Evolutionary conservation across 2,797 vertebrate species (phyloP), one percentile per base, ranked within the genome.

Genomic region (Geotrypetes seraphini): DNA sequence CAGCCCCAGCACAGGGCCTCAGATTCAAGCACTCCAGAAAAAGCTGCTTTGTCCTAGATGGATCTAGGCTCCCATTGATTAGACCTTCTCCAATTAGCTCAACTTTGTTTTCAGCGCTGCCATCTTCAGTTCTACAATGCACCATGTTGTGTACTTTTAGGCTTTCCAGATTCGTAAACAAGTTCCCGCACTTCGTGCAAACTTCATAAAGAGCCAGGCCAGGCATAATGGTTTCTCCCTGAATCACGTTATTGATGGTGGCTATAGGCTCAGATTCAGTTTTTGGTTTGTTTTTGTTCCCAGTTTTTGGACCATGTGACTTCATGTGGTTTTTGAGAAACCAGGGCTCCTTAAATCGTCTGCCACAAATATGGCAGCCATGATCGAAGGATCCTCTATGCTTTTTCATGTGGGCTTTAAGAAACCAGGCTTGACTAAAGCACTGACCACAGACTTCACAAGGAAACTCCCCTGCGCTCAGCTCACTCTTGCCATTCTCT

Each of bases 291-390:
- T 78, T 84, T 80, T 84, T 94, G 60, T 71, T 82, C 32, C 75
- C 84, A 0, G 80, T 63, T 68, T 71, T 86, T 28, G 89, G 63
- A 50, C 83, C 82, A 0, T 99, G 93, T 0, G 91, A 90, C 74
- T 95, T 97, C 93, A 97, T 96, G 59, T 97, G 96, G 61, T 93
- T 98, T 64, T 97, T 97, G 31, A 97, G 84, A 62, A 97, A 99
- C 95, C 96, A 98, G 2, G 91, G 87, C 57, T 99, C 93, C 1
- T 92, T 88, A 77, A 97, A 97, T 19, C 89, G 74, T 16, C 92
- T 79, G 27, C 92, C 93, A 7, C 93, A 97, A 32, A 97, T 87
- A 21, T 87, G 86, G 67, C 93, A 97, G 43, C 90, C 86, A 0
- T 97, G 91, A 60, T 97, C 91, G 47, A 93, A 89, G n/a, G 83